phyloP scores from a whole-genome alignment of 2,888 invertebrate genomes.

The Lasioglossum villosulum region DNA sequence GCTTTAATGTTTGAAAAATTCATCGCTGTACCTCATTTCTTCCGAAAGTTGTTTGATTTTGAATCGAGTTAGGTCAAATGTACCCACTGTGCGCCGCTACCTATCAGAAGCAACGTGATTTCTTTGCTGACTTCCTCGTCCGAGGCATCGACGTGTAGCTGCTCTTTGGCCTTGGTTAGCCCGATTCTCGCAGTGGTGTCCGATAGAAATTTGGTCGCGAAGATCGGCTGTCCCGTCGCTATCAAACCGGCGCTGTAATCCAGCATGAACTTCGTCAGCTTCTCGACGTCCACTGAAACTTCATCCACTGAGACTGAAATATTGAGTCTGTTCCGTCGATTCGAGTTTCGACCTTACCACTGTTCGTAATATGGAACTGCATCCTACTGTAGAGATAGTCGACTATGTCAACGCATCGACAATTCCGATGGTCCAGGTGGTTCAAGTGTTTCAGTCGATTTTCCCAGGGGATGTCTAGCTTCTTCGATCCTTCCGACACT shows the following conservation, averaged over 20 bases:
- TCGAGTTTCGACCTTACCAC: conserved; percentile 49
- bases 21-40: too few species aligned
- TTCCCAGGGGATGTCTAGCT: not conserved
- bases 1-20: too few species aligned
- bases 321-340: not conserved
- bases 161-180: not conserved
- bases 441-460: conserved; percentile 35
- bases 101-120: conserved; percentile 44
- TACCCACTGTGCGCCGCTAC: conserved; percentile 15
- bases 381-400: conserved; percentile 67
- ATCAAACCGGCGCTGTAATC: conserved; percentile 80
- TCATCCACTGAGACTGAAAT: not conserved
- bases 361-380: conserved; percentile 58
- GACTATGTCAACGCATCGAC: conserved; percentile 67
- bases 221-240: conserved; percentile 75
- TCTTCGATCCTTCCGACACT: not conserved
- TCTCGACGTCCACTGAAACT: conserved; percentile 53
- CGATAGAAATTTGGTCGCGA: conserved; percentile 76
- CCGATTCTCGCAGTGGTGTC: conserved; percentile 69
- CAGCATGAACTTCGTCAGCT: conserved; percentile 77
- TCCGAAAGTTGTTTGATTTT: too few species aligned
- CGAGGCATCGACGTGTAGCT: rapidly evolving
- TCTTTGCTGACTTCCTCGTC: not conserved
- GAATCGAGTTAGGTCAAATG: too few species aligned
- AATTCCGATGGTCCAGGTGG: conserved; percentile 72